Evolutionary conservation across 2,113 vertebrate species (phyloP), one percentile per base, ranked within the genome.

Genomic region (Nipponia nippon): DNA sequence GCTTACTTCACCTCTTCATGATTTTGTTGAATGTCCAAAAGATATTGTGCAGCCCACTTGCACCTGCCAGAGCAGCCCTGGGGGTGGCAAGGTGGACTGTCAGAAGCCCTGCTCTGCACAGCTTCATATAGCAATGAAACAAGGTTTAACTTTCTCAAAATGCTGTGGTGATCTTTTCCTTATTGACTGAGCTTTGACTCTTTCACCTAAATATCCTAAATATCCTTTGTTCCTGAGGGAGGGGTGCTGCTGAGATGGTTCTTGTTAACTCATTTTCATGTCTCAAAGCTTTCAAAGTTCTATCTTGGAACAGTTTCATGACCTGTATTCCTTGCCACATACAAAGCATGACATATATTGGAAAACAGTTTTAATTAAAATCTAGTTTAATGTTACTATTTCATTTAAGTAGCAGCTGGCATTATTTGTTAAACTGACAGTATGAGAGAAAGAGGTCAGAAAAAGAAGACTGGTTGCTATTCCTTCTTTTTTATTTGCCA

Each of bases 291-390:
- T 91, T 75, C 55, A 32, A 87, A 85, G 20, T 44, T 70, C 15
- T 77, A 11, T 27, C 26, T 36, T 83, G 61, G 81, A 92, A 87
- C 29, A 55, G 25, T 67, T 83, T 83, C 40, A 63, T 0, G 18
- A 80, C 16, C n/a, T 63, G 46, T 73, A 23, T 69, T 94, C 34
- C n/a, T 55, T 72, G 56, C 21, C 63, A 72, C n/a, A 81, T 86
- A 47, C 18, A 89, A 79, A 71, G 32, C 42, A 86, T 53, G 19
- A 85, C 38, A 83, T 73, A 23, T 27, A 52, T 50, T 67, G 53
- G 46, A 93, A 92, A 95, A 66, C 1, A 71, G 16, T 85, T 95
- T 96, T 87, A 95, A 96, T 92, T 95, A 92, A 96, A 96, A 86
- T 69, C 38, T 88, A 52, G 25, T 71, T 75, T 83, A 83, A 44